Conservation (phyloP, 2,888 invertebrate species). For the Hypselothyrea guttata region DNA sequence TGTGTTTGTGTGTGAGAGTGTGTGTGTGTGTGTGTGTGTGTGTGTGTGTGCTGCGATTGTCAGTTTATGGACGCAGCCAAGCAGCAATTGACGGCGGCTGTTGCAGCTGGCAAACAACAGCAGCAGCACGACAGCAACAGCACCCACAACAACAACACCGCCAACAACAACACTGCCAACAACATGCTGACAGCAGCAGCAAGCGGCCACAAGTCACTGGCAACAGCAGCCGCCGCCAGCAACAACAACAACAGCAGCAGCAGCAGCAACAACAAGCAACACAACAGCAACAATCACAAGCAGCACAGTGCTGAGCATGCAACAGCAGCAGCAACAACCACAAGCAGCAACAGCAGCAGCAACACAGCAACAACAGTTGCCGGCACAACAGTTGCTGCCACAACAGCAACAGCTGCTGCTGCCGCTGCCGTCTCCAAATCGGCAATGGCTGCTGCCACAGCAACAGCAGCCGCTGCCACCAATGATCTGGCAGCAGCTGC, state of each 20-base stretch:
- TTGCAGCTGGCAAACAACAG: constrained; percentile 48
- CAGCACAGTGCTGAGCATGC: constrained; percentile 25
- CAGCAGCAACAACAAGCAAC: constrained; percentile 24
- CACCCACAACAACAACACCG: constrained; percentile 31
- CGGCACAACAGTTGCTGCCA: constrained; percentile 33
- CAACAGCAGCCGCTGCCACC: constrained; percentile 81
- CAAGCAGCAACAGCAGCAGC: constrained; percentile 32
- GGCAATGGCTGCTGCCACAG: constrained; percentile 68
- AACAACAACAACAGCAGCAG: constrained; percentile 12
- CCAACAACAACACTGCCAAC: constrained; percentile 23
- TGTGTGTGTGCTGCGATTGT: constrained; percentile 58
- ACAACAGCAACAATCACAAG: constrained; percentile 38
- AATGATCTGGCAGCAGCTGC: constrained; percentile 85
- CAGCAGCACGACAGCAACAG: constrained; percentile 43
- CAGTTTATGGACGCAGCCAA: constrained; percentile 66
- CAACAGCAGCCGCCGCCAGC: constrained; percentile 32
- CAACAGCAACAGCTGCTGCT: constrained; percentile 13
- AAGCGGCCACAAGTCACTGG: constrained; percentile 29
- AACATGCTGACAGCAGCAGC: constrained; percentile 26
- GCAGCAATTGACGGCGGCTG: constrained; percentile 68
- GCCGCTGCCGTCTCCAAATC: constrained; percentile 38
- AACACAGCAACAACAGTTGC: constrained; percentile 32
- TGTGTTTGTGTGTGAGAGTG: constrained; percentile 66
- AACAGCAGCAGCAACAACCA: constrained; percentile 31
- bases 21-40: constrained; percentile 65